Evolutionary conservation across 2,113 vertebrate genomes (phyloP).

Genomic region (Microcebus tavaratra): DNA sequence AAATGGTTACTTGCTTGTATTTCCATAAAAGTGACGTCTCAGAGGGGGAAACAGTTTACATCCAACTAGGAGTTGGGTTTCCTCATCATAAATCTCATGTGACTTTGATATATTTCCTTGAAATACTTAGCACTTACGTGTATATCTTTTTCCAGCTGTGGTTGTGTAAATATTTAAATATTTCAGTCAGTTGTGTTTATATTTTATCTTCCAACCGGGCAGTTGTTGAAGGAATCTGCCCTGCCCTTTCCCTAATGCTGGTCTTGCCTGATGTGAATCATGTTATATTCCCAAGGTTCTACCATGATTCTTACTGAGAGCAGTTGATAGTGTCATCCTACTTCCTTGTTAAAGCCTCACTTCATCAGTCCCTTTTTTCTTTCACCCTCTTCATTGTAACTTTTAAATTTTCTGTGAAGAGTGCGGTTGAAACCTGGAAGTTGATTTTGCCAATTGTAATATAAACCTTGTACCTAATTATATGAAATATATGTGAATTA

Average conservation of each 20-base stretch:
- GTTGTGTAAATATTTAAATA: conserved; percentile 77
- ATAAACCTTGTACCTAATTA: neutral
- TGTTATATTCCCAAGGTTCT: neutral
- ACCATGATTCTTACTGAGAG: neutral
- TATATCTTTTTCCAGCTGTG: conserved; percentile 77
- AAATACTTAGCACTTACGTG: conserved; percentile 78
- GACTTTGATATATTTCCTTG: conserved; percentile 75
- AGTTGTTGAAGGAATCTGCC: conserved; percentile 63
- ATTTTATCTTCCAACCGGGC: conserved; percentile 64
- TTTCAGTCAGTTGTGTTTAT: conserved; percentile 64
- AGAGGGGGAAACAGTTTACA: neutral
- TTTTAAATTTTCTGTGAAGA: neutral
- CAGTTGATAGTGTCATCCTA: neutral
- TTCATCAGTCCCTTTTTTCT: neutral
- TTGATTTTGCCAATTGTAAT: neutral
- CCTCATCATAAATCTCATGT: conserved; percentile 61
- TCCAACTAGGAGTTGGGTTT: conserved; percentile 59
- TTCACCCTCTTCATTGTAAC: neutral
- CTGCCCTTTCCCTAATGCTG: neutral
- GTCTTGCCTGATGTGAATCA: neutral
- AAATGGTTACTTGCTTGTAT: neutral
- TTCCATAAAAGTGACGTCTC: conserved; percentile 42
- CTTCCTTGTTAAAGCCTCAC: neutral
- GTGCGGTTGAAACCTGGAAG: neutral
- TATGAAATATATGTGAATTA: neutral